Conservation (phyloP, 2,113 vertebrate genomes). For the Mirounga angustirostris region DNA sequence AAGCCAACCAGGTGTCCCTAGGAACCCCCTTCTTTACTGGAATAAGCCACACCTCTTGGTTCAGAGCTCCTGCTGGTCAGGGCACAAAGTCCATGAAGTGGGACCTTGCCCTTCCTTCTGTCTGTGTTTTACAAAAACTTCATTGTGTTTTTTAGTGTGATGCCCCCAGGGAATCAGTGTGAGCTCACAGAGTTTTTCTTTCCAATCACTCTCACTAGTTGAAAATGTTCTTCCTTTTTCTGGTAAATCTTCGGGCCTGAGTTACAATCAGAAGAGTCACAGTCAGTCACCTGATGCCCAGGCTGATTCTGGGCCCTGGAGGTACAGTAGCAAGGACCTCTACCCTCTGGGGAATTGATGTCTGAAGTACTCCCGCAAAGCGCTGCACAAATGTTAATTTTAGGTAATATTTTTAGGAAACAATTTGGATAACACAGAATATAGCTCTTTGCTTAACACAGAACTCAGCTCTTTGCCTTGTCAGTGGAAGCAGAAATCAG, state of each 20-base stretch:
- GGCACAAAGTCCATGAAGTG: background rate
- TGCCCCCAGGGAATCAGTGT: background rate
- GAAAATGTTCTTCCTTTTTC: constrained; percentile 29
- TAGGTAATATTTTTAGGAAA: background rate
- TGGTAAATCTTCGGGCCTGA: background rate
- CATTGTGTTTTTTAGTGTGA: background rate
- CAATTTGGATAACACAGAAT: background rate
- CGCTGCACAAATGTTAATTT: background rate
- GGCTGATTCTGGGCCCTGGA: background rate
- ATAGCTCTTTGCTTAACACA: constrained; percentile 2
- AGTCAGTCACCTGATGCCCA: background rate
- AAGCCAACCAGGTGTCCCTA: background rate
- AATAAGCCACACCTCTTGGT: background rate
- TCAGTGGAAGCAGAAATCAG: constrained; percentile 33
- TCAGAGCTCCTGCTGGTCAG: background rate
- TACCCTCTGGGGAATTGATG: background rate
- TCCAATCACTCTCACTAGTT: background rate
- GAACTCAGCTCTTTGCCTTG: background rate
- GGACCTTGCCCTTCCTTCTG: background rate
- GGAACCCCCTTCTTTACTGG: background rate
- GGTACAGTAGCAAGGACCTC: background rate
- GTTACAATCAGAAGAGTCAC: background rate
- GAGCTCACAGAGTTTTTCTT: background rate
- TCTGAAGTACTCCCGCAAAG: background rate
- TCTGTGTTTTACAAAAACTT: background rate